These are phyloP conservation scores for Harmothoe impar DNA, from an alignment of 2,888 invertebrate species.

Conservation along the genomic window DNA sequence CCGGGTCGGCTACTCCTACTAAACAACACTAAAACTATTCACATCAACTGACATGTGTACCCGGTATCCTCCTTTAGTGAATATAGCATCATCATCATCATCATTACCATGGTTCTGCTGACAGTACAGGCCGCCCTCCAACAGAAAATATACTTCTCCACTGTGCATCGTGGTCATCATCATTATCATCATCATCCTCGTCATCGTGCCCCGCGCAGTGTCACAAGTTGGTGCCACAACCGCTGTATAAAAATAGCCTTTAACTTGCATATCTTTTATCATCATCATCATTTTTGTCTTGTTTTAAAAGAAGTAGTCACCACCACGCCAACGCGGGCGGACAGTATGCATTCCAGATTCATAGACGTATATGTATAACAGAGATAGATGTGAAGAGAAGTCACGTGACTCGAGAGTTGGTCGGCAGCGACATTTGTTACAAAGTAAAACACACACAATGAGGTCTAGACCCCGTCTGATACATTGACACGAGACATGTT, in stretches of 20 bases:
- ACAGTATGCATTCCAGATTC: conserved; percentile 37
- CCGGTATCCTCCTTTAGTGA: conserved; percentile 36
- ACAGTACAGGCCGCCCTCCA: conserved; percentile 39
- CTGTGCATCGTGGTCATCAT: conserved; percentile 34
- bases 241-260: conserved; percentile 47
- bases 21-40: conserved; percentile 51
- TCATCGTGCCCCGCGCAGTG: background rate
- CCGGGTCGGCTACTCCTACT: conserved; percentile 46
- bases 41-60: conserved; percentile 52
- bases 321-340: too few relatives aligned
- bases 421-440: conserved; percentile 41
- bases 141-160: conserved; percentile 55
- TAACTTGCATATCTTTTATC: conserved; percentile 59
- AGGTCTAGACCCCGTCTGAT: background rate
- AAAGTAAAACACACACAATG: background rate
- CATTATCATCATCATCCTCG: too few relatives aligned
- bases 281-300: conserved; percentile 16
- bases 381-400: conserved; percentile 34
- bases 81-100: conserved; percentile 28
- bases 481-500: conserved; percentile 30
- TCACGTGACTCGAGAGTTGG: conserved; percentile 31
- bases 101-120: too few relatives aligned
- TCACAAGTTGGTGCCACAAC: conserved; percentile 60
- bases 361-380: too few relatives aligned
- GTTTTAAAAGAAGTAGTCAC: conserved; percentile 33